Percentiles rank a stretch among this genome's conserved stretches.
phyloP scores from a whole-genome alignment of 2,888 invertebrate species.

The Drosophila atroscutellata region DNA sequence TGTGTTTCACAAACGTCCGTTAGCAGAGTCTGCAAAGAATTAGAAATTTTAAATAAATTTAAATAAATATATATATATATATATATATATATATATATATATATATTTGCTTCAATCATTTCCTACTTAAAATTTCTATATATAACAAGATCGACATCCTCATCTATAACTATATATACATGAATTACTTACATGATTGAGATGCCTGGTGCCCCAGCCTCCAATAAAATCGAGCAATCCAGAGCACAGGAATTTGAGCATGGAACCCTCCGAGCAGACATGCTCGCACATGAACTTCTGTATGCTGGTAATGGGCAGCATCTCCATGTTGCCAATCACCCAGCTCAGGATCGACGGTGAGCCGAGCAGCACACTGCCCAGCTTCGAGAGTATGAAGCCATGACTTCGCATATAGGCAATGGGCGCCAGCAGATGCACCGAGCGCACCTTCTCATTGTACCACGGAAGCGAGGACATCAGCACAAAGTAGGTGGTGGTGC shows the following conservation, averaged over 20 bases:
- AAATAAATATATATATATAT: no score
- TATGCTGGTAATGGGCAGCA: slow-evolving; percentile 86
- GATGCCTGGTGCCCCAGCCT: slow-evolving; percentile 82
- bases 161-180: background rate
- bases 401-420: slow-evolving; percentile 87
- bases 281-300: slow-evolving; percentile 82
- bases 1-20: slow-evolving; percentile 88
- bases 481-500: slow-evolving; percentile 91
- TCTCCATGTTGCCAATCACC: slow-evolving; percentile 86
- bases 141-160: no score
- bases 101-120: background rate
- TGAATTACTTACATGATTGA: slow-evolving; percentile 78
- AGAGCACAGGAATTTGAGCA: slow-evolving; percentile 77
- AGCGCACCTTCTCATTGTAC: slow-evolving; percentile 88
- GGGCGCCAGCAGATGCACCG: slow-evolving; percentile 90
- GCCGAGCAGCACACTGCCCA: slow-evolving; percentile 84
- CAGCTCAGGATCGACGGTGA: slow-evolving; percentile 78
- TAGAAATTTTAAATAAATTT: no score
- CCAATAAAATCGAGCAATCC: slow-evolving; percentile 81
- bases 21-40: slow-evolving; percentile 87
- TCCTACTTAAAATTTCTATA: background rate
- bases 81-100: background rate
- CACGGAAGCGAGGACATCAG: slow-evolving; percentile 89
- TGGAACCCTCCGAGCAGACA: slow-evolving; percentile 87
- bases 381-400: slow-evolving; percentile 85